Conservation (phyloP, 2,797 vertebrate genomes). For the Lagocephalus sceleratus region DNA sequence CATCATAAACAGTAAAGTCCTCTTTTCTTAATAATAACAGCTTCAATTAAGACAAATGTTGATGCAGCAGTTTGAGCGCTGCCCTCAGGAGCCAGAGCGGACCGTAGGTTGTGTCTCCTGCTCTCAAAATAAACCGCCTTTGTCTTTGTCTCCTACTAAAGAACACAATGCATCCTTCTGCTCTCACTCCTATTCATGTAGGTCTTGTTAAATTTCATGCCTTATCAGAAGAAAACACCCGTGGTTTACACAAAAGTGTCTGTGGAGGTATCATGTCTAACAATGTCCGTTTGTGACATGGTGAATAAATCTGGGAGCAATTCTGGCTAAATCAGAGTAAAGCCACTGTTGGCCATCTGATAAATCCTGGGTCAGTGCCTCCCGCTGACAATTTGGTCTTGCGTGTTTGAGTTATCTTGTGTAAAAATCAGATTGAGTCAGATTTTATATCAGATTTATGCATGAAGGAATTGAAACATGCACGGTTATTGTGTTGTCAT, state of each 20-base stretch:
- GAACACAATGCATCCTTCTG: conserved; percentile 9
- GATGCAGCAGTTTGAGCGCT: conserved; percentile 23
- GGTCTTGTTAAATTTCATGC: conserved; percentile 11
- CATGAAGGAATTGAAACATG: no score
- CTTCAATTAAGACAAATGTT: conserved; percentile 4
- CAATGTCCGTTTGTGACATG: neutral
- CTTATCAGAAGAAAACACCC: conserved; percentile 61
- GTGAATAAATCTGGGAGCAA: neutral
- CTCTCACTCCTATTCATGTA: conserved; percentile 24
- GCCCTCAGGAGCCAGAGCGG: conserved; percentile 40
- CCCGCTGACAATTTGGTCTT: no score
- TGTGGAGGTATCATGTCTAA: conserved; percentile 2
- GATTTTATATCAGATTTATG: no score
- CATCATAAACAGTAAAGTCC: conserved; percentile 87
- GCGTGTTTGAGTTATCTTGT: no score
- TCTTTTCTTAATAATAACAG: conserved; percentile 8
- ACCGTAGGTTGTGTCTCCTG: conserved; percentile 64
- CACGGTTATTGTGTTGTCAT: no score
- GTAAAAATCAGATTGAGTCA: no score
- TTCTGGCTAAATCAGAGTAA: neutral
- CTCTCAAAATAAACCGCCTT: conserved; percentile 66
- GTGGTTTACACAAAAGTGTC: conserved; percentile 14
- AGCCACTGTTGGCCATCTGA: neutral
- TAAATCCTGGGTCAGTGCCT: no score
- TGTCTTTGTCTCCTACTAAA: conserved; percentile 65